Conservation (phyloP, 2,113 vertebrate species). For the Hiodon tergisus region DNA sequence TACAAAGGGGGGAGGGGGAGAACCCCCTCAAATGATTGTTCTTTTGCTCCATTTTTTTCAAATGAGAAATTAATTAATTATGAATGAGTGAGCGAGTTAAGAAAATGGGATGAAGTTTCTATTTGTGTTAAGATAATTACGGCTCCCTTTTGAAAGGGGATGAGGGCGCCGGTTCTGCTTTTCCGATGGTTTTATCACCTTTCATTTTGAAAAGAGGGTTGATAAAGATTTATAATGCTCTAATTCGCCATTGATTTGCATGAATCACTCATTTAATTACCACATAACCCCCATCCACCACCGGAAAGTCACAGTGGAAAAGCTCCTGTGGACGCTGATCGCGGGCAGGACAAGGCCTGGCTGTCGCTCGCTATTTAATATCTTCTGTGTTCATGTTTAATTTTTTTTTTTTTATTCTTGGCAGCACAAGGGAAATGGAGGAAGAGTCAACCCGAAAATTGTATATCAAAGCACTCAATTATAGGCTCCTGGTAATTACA, state of each 20-base stretch:
- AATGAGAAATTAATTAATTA: slow-evolving; percentile 70
- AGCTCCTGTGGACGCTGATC: too few species aligned
- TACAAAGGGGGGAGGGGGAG: slow-evolving; percentile 9
- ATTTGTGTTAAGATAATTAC: slow-evolving; percentile 69
- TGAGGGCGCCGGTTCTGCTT: slow-evolving; percentile 47
- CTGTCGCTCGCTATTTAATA: slow-evolving; percentile 47
- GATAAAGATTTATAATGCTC: slow-evolving; percentile 69
- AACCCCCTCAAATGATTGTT: slow-evolving; percentile 52
- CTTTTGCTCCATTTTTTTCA: slow-evolving; percentile 45
- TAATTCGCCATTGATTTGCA: slow-evolving; percentile 71
- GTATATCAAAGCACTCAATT: slow-evolving; percentile 72
- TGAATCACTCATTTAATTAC: slow-evolving; percentile 65
- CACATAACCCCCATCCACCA: slow-evolving; percentile 44
- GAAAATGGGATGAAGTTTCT: slow-evolving; percentile 53
- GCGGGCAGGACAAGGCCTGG: slow-evolving; percentile 30
- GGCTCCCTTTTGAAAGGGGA: slow-evolving; percentile 52
- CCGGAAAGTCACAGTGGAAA: not conserved
- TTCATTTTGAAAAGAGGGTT: slow-evolving; percentile 69
- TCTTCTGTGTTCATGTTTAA: slow-evolving; percentile 69
- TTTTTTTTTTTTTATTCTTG: slow-evolving; percentile 47
- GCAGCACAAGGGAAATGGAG: slow-evolving; percentile 34
- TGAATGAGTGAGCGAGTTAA: slow-evolving; percentile 61
- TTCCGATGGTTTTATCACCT: slow-evolving; percentile 64
- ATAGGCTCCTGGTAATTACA: slow-evolving; percentile 66
- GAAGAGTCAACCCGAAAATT: slow-evolving; percentile 54